Percentiles rank a stretch among this genome's conserved stretches.
phyloP scores from a whole-genome alignment of 2,888 invertebrate genomes.

The Axea sp. region DNA sequence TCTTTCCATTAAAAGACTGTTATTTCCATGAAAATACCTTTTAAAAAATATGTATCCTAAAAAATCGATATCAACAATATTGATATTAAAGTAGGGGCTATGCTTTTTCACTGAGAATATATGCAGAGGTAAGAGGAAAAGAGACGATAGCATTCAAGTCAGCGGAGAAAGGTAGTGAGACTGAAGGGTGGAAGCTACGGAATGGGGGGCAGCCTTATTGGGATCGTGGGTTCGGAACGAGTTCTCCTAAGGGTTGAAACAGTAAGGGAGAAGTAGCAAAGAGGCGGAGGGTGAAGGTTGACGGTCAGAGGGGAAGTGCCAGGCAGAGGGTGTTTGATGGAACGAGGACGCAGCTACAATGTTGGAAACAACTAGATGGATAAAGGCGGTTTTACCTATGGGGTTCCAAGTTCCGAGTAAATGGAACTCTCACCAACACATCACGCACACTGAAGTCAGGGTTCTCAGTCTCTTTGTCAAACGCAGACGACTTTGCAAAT shows the following conservation, averaged over 20 bases:
- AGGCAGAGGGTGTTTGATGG: conserved; percentile 70
- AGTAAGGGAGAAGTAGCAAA: conserved; percentile 60
- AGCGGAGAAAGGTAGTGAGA: conserved; percentile 60
- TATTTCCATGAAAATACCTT: conserved; percentile 62
- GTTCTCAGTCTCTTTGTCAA: conserved; percentile 57
- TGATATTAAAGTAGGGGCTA: conserved; percentile 72
- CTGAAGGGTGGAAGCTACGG: conserved; percentile 66
- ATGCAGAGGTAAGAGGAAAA: conserved; percentile 48
- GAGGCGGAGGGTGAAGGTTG: conserved; percentile 58
- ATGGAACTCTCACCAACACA: conserved; percentile 55
- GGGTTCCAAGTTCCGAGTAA: conserved; percentile 62
- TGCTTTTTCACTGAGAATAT: conserved; percentile 62
- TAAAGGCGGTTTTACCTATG: conserved; percentile 73
- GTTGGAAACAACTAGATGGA: conserved; percentile 74
- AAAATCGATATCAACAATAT: conserved; percentile 77
- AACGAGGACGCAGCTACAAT: conserved; percentile 75
- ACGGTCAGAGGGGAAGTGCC: conserved; percentile 61
- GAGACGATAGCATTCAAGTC: conserved; percentile 41
- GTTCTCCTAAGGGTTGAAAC: conserved; percentile 75
- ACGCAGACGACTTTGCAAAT: conserved; percentile 40
- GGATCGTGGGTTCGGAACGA: conserved; percentile 72
- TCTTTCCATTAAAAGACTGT: conserved; percentile 5
- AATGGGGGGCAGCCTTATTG: conserved; percentile 75
- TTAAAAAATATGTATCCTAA: conserved; percentile 73
- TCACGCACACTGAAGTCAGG: conserved; percentile 52